phyloP scores from a whole-genome alignment of 2,797 vertebrate genomes.

The Chaenodraco wilsoni region DNA sequence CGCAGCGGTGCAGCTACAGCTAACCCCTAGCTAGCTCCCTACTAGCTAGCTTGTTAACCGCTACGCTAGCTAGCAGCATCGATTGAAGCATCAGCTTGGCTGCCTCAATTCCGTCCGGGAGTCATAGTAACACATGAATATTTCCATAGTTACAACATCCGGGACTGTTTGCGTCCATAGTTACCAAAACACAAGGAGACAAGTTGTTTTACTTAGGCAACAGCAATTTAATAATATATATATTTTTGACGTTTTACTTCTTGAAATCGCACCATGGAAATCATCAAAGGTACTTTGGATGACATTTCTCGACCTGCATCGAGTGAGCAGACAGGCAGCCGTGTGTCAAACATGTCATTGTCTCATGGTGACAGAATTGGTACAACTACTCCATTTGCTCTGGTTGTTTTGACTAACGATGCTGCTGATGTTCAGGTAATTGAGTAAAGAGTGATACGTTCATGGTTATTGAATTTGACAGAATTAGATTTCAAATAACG shows the following conservation, averaged over 20 bases:
- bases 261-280: constrained; percentile 79
- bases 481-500: neutral
- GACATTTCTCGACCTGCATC: constrained; percentile 85
- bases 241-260: fast-evolving
- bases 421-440: constrained; percentile 79
- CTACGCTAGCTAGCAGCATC: constrained; percentile 53
- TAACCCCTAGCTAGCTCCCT: constrained; percentile 57
- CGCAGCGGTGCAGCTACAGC: constrained; percentile 23
- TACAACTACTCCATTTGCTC: constrained; percentile 44
- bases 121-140: constrained; percentile 63
- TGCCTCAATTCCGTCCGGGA: constrained; percentile 47
- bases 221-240: neutral
- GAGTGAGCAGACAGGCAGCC: constrained; percentile 73
- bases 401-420: constrained; percentile 85
- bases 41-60: constrained; percentile 39
- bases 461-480: neutral
- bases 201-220: neutral
- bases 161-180: constrained; percentile 65
- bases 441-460: neutral
- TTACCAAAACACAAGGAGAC: constrained; percentile 43
- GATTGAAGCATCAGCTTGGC: constrained; percentile 56
- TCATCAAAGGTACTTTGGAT: constrained; percentile 84
- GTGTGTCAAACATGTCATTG: constrained; percentile 72
- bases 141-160: constrained; percentile 72
- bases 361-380: constrained; percentile 69